These are phyloP conservation scores for Pheucticus melanocephalus DNA, from an alignment of 2,113 vertebrate genomes.

Conservation along the genomic window DNA sequence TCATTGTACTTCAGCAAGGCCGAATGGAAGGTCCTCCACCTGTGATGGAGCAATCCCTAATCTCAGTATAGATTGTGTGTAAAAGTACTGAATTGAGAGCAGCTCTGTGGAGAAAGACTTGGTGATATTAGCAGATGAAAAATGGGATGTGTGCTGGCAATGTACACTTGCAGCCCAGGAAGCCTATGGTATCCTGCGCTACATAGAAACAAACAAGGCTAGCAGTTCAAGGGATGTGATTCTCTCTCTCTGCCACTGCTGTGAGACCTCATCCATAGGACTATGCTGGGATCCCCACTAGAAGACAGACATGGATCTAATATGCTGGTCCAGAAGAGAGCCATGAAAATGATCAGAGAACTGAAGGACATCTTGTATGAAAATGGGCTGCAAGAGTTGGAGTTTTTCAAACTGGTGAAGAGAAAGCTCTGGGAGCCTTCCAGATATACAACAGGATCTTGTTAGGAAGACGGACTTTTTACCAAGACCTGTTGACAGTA, in stretches of 20 bases:
- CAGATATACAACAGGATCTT: not conserved
- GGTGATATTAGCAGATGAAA: not conserved
- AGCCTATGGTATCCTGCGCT: not conserved
- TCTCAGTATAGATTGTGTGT: not conserved
- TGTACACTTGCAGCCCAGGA: not conserved
- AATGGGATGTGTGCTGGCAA: not conserved
- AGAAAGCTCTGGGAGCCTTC: not conserved
- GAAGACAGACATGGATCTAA: not conserved
- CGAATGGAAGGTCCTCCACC: not conserved
- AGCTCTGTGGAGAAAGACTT: not conserved
- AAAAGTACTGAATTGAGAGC: not conserved
- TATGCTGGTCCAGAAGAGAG: not conserved
- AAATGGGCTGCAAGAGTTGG: not conserved
- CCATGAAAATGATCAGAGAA: not conserved
- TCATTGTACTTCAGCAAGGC: not conserved
- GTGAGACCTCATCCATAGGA: no score
- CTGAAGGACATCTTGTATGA: not conserved
- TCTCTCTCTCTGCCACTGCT: not conserved
- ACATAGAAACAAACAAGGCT: not conserved
- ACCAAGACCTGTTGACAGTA: not conserved
- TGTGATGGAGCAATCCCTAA: accelerated
- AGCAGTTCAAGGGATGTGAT: not conserved
- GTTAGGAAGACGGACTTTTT: not conserved
- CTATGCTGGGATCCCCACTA: not conserved
- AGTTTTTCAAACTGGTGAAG: not conserved